Evolutionary conservation across 2,888 invertebrate species (phyloP), one percentile per base, ranked within the genome.

Genomic region (Pyralis farinalis): DNA sequence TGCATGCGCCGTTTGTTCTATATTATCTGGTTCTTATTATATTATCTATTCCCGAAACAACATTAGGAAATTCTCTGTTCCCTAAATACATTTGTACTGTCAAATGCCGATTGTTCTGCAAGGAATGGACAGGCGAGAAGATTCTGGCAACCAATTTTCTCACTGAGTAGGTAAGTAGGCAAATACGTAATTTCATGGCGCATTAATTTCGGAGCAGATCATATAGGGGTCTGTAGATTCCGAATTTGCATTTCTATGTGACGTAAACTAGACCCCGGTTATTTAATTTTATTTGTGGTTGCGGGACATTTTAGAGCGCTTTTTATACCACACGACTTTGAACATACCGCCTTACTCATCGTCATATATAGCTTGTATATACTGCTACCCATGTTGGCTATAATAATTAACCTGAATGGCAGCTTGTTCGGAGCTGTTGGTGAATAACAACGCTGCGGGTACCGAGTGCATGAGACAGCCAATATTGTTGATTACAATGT

Each of bases 101-200:
- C 80, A 79, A 71, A 75, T 50, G 74, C 75, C 81, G 73, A 75
- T 78, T 70, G 69, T 58, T 62, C 55, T 66, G 69, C 69, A 55
- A 51, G 64, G 60, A 76, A 80, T 71, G 76, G 82, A 79, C 83
- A 77, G 55, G 65, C 53, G 58, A 25, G 54, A 58, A 62, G 65
- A 61, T 69, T 72, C 67, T 68, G 63, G 68, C 75, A 83, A 75
- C 71, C 84, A 85, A 85, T 85, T 85, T 85, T 83, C 83, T 72
- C 61, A 71, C 63, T 73, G 82, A 85, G 70, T 84, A 81, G 75
- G 69, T 83, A 82, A 79, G 81, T 80, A 82, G 84, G 84, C 81
- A 82, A 83, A 82, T 74, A 81, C 74, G 81, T 82, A 80, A 85
- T 85, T 85, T 84, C 83, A 82, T 71, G 83, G 58, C 65, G 65